Percentiles rank a stretch among this genome's conserved stretches.
phyloP scores from a whole-genome alignment of 1,140 invertebrate genomes.

The Drosophila athabasca region DNA sequence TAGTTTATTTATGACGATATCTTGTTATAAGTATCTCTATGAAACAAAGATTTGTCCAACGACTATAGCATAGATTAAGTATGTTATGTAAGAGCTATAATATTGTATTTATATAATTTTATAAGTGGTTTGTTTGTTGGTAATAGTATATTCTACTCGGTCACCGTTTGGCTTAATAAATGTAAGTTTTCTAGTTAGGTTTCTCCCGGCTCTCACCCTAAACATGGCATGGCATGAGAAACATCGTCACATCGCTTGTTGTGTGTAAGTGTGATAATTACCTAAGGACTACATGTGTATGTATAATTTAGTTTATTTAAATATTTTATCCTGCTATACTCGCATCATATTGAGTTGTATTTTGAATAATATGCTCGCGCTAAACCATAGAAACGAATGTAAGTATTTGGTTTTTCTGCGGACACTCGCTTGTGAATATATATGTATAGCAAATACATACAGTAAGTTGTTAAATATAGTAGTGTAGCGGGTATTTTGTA shows the following conservation, averaged over 20 bases:
- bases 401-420: conserved; percentile 16
- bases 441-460: conserved; percentile 48
- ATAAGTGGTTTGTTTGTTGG: conserved; percentile 18
- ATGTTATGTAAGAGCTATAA: conserved; percentile 16
- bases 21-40: conserved; percentile 45
- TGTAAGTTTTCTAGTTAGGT: conserved; percentile 36
- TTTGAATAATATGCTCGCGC: conserved; percentile 79
- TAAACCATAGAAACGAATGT: conserved; percentile 55
- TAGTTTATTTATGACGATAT: conserved; percentile 43
- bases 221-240: conserved; percentile 61
- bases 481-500: conserved; percentile 11
- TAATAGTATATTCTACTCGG: conserved; percentile 42
- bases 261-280: conserved; percentile 51
- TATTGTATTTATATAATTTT: conserved; percentile 9
- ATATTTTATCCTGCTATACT: conserved; percentile 19
- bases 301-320: conserved; percentile 23
- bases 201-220: conserved; percentile 58
- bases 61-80: conserved; percentile 30
- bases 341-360: conserved; percentile 21
- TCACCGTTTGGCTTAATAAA: conserved; percentile 30
- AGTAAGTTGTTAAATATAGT: conserved; percentile 34
- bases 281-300: conserved; percentile 41
- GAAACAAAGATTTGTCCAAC: conserved; percentile 44
- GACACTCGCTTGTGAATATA: conserved; percentile 41
- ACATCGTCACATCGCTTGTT: conserved; percentile 32